phyloP scores from a whole-genome alignment of 1,140 invertebrate genomes.

The Orius insidiosus region DNA sequence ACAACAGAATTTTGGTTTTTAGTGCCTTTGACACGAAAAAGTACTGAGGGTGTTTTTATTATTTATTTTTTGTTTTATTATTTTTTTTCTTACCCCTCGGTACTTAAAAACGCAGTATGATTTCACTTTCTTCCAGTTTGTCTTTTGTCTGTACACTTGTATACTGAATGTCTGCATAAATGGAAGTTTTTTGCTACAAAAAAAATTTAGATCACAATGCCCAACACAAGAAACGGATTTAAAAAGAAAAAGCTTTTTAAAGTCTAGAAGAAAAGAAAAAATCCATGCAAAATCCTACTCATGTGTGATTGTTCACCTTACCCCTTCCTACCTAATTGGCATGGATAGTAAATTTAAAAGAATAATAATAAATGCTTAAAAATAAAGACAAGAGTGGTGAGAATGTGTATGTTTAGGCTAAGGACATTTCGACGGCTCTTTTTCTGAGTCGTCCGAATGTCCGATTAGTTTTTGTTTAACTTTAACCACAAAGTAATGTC shows the following conservation, averaged over 20 bases:
- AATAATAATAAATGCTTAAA: too few species aligned
- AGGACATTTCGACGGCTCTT: constrained; percentile 14
- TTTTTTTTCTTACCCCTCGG: not conserved
- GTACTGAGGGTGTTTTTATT: not conserved
- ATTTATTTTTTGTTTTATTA: not conserved
- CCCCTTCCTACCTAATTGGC: constrained; percentile 17
- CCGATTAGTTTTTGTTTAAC: constrained; percentile 15
- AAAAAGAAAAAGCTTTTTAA: not conserved
- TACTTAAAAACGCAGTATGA: not conserved
- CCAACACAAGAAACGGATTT: not conserved
- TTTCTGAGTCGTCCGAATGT: constrained; percentile 16
- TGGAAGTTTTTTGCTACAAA: not conserved
- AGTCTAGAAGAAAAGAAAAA: not conserved
- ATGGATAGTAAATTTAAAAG: constrained; percentile 17
- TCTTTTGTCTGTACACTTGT: constrained; percentile 11
- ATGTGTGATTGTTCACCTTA: constrained; percentile 19
- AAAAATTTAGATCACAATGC: not conserved
- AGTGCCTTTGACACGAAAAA: constrained; percentile 3
- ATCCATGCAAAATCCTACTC: too few species aligned
- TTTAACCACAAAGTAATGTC: constrained; percentile 20
- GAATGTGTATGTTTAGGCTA: constrained; percentile 14
- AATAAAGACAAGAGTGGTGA: constrained; percentile 2
- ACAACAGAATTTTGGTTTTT: constrained; percentile 9
- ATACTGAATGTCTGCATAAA: constrained; percentile 11
- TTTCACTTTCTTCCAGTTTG: constrained; percentile 4